These are phyloP conservation scores for Pristionchus maxplancki DNA, from an alignment of 2,888 invertebrate species.

Conservation along the genomic window DNA sequence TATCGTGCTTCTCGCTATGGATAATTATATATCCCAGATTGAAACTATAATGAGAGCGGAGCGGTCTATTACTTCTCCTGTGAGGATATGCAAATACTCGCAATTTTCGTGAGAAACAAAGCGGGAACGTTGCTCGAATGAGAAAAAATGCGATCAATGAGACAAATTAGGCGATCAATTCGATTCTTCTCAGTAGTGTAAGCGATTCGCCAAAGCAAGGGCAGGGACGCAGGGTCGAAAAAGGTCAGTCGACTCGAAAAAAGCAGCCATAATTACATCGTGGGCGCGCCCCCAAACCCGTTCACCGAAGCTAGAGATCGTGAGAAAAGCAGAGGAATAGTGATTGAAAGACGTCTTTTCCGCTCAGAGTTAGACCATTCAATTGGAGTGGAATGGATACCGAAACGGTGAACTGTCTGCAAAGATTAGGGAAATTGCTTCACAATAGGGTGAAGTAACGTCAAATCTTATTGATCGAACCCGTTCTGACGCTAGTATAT, in stretches of 20 bases:
- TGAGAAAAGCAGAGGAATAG: background rate
- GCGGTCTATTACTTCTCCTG: no score
- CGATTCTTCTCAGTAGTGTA: background rate
- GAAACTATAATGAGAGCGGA: no score
- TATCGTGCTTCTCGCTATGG: no score
- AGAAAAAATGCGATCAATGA: background rate
- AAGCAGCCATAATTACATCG: background rate
- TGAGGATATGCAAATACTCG: no score
- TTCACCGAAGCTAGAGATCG: background rate
- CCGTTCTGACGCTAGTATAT: background rate
- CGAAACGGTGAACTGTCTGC: background rate
- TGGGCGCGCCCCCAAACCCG: background rate
- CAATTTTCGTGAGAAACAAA: no score
- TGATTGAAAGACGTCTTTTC: background rate
- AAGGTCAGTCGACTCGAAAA: background rate
- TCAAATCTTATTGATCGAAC: background rate
- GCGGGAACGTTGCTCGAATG: no score
- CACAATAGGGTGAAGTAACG: background rate
- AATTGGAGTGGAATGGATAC: background rate
- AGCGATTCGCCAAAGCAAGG: background rate
- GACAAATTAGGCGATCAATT: background rate
- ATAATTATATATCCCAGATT: no score
- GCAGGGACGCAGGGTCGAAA: background rate
- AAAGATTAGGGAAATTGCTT: background rate
- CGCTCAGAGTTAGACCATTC: no score